Evolutionary conservation across 2,888 invertebrate genomes (phyloP).

Genomic region (Cephus nigrinus): DNA sequence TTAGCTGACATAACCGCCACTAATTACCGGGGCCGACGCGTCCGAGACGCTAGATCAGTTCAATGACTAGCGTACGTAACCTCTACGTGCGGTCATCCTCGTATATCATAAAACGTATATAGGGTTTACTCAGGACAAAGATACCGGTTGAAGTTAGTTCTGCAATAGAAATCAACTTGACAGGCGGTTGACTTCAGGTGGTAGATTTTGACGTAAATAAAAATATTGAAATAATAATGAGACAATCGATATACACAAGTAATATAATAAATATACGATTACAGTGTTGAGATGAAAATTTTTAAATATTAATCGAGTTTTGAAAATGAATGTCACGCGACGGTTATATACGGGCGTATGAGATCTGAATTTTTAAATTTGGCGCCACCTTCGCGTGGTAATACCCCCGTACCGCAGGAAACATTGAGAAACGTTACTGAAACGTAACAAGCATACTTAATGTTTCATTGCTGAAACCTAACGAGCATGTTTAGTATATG

Average conservation of each 20-base stretch:
- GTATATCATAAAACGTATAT: not conserved
- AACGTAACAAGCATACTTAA: too few relatives aligned
- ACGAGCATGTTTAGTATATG: too few relatives aligned
- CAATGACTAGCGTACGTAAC: not conserved
- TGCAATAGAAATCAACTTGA: not conserved
- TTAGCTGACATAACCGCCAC: constrained; percentile 48
- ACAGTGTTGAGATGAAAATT: too few relatives aligned
- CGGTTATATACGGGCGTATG: not conserved
- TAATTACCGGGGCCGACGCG: constrained; percentile 40
- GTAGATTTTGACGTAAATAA: not conserved
- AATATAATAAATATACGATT: too few relatives aligned
- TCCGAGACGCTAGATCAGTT: constrained; percentile 4
- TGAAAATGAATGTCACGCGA: too few relatives aligned
- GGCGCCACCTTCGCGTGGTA: not conserved
- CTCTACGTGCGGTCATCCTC: not conserved
- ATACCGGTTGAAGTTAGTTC: not conserved
- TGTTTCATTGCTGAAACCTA: too few relatives aligned
- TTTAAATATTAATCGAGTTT: too few relatives aligned
- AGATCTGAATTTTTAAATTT: not conserved
- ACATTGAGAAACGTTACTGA: too few relatives aligned
- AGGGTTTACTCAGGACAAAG: not conserved
- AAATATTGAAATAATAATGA: not conserved
- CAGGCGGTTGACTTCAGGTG: too few relatives aligned
- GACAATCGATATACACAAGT: not conserved
- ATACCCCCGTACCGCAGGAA: too few relatives aligned